Conservation (phyloP, 1,140 invertebrate species). For the Achroia grisella region DNA sequence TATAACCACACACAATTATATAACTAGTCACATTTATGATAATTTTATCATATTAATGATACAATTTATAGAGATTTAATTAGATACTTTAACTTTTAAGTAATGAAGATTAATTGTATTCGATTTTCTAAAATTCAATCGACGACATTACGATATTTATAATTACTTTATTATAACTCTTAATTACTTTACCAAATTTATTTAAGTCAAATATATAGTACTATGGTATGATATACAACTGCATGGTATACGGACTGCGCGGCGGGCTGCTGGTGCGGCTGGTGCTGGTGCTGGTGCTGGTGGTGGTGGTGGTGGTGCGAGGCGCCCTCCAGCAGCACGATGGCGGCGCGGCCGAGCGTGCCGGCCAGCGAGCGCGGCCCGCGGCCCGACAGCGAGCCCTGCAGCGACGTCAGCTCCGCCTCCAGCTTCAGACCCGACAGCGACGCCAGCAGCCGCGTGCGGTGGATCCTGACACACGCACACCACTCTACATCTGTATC, state of each 20-base stretch:
- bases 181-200: no score
- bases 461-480: conserved; percentile 81
- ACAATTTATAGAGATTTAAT: no score
- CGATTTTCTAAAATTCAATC: no score
- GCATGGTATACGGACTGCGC: not conserved
- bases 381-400: conserved; percentile 84
- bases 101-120: no score
- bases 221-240: no score
- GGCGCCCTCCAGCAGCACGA: conserved; percentile 92
- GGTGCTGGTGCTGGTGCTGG: not conserved
- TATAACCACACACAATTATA: no score
- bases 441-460: conserved; percentile 90
- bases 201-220: no score
- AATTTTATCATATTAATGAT: no score
- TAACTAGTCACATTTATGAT: no score
- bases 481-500: not conserved
- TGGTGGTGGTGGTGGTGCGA: conserved; percentile 63
- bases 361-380: conserved; percentile 91
- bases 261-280: not conserved
- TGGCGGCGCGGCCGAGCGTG: conserved; percentile 93
- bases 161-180: no score
- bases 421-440: conserved; percentile 94
- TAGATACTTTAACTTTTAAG: no score
- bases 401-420: conserved; percentile 89
- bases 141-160: no score